Percentiles rank a stretch among this genome's conserved stretches.
Conservation (phyloP, 2,888 invertebrate genomes). For the Drosophila pseudotakahashii region DNA sequence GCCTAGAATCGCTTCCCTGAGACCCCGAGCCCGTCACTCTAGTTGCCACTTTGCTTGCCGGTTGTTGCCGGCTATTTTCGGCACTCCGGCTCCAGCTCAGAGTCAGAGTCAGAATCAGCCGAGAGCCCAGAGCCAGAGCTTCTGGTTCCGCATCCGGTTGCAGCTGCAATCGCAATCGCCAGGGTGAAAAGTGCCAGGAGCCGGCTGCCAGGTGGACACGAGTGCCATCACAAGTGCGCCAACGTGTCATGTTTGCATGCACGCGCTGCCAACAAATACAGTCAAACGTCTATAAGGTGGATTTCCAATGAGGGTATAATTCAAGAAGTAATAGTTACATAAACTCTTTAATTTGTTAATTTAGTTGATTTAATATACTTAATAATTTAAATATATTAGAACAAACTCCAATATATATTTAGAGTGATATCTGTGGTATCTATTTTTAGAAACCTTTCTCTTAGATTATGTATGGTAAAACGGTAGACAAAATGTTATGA, state of each 20-base stretch:
- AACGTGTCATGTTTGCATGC: constrained; percentile 74
- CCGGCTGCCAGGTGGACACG: constrained; percentile 60
- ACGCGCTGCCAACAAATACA: constrained; percentile 46
- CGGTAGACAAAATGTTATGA: no score
- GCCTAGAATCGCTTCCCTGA: constrained; percentile 2
- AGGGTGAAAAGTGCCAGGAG: constrained; percentile 8
- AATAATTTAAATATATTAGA: no score
- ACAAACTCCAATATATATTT: no score
- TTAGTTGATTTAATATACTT: no score
- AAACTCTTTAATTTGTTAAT: no score
- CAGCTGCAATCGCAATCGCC: constrained; percentile 1
- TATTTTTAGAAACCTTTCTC: no score
- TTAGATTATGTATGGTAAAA: no score
- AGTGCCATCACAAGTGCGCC: constrained; percentile 66
- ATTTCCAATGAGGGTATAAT: not conserved
- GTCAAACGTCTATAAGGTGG: not conserved
- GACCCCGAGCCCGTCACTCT: constrained; percentile 33
- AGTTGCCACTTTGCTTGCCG: constrained; percentile 43
- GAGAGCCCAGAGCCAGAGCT: not conserved
- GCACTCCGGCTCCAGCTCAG: constrained; percentile 30
- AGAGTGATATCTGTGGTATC: no score
- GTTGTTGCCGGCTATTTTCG: constrained; percentile 42
- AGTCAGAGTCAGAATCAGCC: not conserved
- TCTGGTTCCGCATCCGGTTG: constrained; percentile 8
- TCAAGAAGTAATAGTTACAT: no score